Evolutionary conservation across 2,797 vertebrate species (phyloP).

Genomic region (Lepus oiostolus): DNA sequence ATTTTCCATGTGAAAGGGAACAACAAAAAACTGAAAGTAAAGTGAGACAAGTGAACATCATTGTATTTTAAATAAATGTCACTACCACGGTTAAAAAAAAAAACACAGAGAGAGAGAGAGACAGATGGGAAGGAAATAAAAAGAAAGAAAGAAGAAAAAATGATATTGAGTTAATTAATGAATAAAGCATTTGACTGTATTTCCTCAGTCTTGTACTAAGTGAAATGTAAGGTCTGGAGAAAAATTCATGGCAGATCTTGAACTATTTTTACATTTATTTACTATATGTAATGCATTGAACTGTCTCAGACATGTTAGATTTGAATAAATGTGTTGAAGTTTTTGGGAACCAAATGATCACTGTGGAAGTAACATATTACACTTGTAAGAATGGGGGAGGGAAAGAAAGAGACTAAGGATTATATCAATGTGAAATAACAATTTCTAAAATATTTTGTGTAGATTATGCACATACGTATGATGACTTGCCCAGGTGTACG

Average conservation of each 20-base stretch:
- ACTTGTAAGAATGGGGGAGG: background rate
- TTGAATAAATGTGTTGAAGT: background rate
- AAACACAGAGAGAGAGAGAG: background rate
- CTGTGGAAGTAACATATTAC: background rate
- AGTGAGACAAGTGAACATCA: background rate
- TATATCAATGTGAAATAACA: background rate
- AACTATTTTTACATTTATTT: background rate
- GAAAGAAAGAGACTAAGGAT: background rate
- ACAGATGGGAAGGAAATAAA: too few species aligned
- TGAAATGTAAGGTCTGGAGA: background rate
- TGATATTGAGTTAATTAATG: background rate
- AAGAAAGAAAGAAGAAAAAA: too few species aligned
- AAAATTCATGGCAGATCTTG: background rate
- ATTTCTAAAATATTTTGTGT: background rate
- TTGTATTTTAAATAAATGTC: background rate
- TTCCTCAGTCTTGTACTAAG: background rate
- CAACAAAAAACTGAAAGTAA: background rate
- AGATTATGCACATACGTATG: background rate
- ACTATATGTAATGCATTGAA: background rate
- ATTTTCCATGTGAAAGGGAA: background rate
- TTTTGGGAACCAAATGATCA: background rate
- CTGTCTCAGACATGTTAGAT: background rate
- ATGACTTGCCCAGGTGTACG: background rate
- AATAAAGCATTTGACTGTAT: background rate
- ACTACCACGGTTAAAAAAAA: background rate